Conservation (phyloP, 1,140 invertebrate species). For the Drosophila nasuta region DNA sequence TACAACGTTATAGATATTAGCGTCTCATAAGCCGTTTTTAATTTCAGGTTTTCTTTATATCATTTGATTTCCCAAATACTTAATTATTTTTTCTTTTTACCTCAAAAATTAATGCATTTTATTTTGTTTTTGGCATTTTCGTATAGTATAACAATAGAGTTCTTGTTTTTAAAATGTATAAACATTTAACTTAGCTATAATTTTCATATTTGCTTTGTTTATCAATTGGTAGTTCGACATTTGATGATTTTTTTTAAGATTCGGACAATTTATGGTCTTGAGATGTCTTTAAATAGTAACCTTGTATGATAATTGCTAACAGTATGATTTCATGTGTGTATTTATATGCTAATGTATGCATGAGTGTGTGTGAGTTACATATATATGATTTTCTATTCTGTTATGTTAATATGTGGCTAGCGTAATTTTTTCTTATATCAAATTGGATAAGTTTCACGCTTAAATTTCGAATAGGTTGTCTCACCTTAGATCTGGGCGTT, state of each 20-base stretch:
- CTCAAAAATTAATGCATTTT: not conserved
- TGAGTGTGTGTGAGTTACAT: slow-evolving; percentile 10
- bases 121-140: slow-evolving; percentile 59
- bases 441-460: slow-evolving; percentile 11
- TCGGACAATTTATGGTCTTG: slow-evolving; percentile 37
- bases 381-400: slow-evolving; percentile 29
- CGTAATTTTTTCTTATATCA: slow-evolving; percentile 54
- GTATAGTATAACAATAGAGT: slow-evolving; percentile 59
- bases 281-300: slow-evolving; percentile 67
- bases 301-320: slow-evolving; percentile 56
- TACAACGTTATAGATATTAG: slow-evolving; percentile 78
- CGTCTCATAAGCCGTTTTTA: slow-evolving; percentile 70
- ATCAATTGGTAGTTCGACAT: slow-evolving; percentile 37
- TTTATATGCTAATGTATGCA: slow-evolving; percentile 18
- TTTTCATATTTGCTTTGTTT: not conserved
- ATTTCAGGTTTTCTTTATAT: slow-evolving; percentile 26
- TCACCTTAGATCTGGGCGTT: slow-evolving; percentile 14
- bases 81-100: not conserved
- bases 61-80: slow-evolving; percentile 12
- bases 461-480: slow-evolving; percentile 18
- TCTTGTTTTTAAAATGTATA: slow-evolving; percentile 35
- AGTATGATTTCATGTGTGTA: slow-evolving; percentile 29
- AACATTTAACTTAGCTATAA: slow-evolving; percentile 52
- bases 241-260: slow-evolving; percentile 25
- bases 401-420: slow-evolving; percentile 50